Evolutionary conservation across 35 echinoderm and acorn worm genomes (phyloP).

Genomic region (Patiria miniata): DNA sequence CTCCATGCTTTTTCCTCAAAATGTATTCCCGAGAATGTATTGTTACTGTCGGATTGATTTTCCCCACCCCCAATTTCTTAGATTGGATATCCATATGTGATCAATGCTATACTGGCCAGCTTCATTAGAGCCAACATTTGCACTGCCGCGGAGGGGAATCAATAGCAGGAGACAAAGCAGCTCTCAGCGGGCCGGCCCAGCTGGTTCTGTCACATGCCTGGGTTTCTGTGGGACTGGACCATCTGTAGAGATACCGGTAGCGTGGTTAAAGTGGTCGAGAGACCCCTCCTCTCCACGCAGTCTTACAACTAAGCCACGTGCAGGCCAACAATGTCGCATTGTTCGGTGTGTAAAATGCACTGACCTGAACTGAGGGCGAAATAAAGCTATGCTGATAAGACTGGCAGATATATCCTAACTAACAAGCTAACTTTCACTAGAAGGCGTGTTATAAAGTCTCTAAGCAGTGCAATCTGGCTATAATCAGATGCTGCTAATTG

Average conservation of each 20-base stretch:
- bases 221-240: constrained; percentile 19
- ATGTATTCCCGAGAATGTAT: not conserved
- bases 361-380: too few species aligned
- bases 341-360: too few species aligned
- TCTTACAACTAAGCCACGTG: constrained; percentile 12
- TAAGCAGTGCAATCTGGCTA: too few species aligned
- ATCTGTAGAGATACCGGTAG: constrained; percentile 12
- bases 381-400: too few species aligned
- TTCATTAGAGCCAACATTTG: constrained; percentile 5
- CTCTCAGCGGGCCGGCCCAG: not conserved
- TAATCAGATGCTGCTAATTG: too few species aligned
- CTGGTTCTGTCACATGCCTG: constrained; percentile 23
- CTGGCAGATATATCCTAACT: too few species aligned
- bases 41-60: constrained; percentile 24
- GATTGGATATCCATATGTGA: constrained; percentile 21
- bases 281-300: not conserved
- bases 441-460: too few species aligned
- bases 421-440: too few species aligned
- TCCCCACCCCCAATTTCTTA: not conserved
- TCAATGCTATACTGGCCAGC: constrained; percentile 3
- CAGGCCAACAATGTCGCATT: not conserved
- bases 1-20: too few species aligned
- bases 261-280: constrained; percentile 1
- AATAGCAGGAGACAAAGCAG: constrained; percentile 7
- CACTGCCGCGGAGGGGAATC: not conserved